Percentiles rank a stretch among this genome's conserved stretches.
Conservation (phyloP, 2,113 vertebrate genomes). For the Sclerurus mexicanus region DNA sequence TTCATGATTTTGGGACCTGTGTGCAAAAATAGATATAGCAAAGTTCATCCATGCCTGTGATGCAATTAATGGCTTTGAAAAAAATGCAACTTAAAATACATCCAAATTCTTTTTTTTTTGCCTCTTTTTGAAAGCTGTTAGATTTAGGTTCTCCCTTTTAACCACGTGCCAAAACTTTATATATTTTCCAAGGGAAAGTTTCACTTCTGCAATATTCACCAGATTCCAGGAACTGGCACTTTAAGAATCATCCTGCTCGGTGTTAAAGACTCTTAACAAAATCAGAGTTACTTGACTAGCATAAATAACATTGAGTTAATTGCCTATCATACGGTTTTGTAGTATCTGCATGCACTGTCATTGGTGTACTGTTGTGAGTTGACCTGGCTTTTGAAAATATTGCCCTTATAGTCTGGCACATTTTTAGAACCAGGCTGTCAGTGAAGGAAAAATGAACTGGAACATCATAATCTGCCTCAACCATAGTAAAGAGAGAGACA, state of each 20-base stretch:
- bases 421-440: slow-evolving; percentile 74
- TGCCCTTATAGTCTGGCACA: slow-evolving; percentile 69
- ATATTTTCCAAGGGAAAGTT: neutral
- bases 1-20: neutral
- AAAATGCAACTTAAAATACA: neutral
- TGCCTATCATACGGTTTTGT: slow-evolving; percentile 57
- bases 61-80: neutral
- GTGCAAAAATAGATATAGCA: neutral
- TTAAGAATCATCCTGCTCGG: neutral
- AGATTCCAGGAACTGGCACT: neutral
- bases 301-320: slow-evolving; percentile 48
- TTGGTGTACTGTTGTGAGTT: slow-evolving; percentile 54
- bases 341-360: slow-evolving; percentile 49
- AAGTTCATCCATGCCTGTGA: neutral
- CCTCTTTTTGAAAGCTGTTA: neutral
- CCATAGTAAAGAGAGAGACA: slow-evolving; percentile 77
- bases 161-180: neutral
- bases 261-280: neutral
- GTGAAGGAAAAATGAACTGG: slow-evolving; percentile 73
- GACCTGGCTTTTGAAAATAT: slow-evolving; percentile 66
- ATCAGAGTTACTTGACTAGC: slow-evolving; percentile 8
- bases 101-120: neutral
- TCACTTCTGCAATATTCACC: neutral
- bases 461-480: slow-evolving; percentile 77
- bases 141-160: neutral